Percentiles rank a stretch among this genome's conserved stretches.
phyloP scores from a whole-genome alignment of 2,888 invertebrate genomes.

The Oscheius sp. region DNA sequence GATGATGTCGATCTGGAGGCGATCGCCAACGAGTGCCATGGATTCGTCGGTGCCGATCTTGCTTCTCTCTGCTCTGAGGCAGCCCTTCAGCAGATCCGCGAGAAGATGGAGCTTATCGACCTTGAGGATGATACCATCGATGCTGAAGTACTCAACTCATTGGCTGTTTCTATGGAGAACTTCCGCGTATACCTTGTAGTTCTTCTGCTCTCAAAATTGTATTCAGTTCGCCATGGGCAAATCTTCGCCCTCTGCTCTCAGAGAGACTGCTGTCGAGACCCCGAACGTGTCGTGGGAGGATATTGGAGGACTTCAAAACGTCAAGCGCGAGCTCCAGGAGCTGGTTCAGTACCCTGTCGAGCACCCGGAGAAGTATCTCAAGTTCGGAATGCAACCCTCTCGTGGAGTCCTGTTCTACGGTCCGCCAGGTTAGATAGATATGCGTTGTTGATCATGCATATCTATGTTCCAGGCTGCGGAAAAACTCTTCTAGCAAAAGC shows the following conservation, averaged over 20 bases:
- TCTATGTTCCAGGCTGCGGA: conserved; percentile 81
- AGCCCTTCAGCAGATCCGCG: conserved; percentile 94
- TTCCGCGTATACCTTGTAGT: conserved; percentile 47
- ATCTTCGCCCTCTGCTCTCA: conserved; percentile 95
- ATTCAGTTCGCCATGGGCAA: conserved; percentile 97
- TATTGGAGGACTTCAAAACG: conserved; percentile 82
- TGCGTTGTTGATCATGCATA: too few relatives aligned
- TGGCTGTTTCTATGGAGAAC: conserved; percentile 85
- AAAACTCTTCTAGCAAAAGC: conserved; percentile 85
- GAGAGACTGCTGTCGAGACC: conserved; percentile 98
- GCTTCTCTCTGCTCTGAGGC: conserved; percentile 99
- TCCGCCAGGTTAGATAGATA: conserved; percentile 78
- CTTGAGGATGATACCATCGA: conserved; percentile 99
- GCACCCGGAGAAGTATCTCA: conserved; percentile 99
- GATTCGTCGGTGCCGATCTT: conserved; percentile 98
- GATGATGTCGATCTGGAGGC: conserved; percentile 98
- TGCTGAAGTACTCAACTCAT: conserved; percentile 93
- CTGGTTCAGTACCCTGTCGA: conserved; percentile 98
- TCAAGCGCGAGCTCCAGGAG: conserved; percentile 88
- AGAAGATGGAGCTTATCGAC: conserved; percentile 98
- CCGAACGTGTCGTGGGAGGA: conserved; percentile 97
- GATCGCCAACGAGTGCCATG: conserved; percentile 93
- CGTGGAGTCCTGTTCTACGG: conserved; percentile 92
- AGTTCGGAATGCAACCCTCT: conserved; percentile 99
- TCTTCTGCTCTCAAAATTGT: background rate